A percentile compares a stretch with the other conserved stretches of the same genome.
These are phyloP conservation scores for Hylomyscus alleni DNA, from an alignment of 2,797 vertebrate species.

Conservation along the genomic window DNA sequence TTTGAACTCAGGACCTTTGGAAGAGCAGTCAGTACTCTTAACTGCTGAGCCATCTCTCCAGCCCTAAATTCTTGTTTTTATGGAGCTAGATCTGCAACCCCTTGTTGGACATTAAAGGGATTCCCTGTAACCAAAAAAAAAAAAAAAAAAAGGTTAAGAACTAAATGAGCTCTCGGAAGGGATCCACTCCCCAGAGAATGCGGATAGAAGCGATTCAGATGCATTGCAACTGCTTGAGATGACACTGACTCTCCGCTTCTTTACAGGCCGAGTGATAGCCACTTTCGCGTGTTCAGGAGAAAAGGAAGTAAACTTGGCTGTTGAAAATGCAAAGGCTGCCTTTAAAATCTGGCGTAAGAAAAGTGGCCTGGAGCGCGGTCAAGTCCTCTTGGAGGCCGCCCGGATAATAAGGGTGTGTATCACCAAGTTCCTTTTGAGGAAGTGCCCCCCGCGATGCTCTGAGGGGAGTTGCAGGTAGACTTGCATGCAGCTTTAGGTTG, in stretches of 20 bases:
- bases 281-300: conserved; percentile 93
- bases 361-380: conserved; percentile 94
- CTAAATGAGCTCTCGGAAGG: neutral
- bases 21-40: no score
- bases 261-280: conserved; percentile 93
- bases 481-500: neutral
- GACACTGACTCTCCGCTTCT: neutral
- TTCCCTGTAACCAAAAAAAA: neutral
- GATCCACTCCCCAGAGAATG: neutral
- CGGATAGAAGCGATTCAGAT: neutral
- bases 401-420: conserved; percentile 95
- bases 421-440: neutral
- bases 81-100: neutral
- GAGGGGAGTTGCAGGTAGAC: neutral
- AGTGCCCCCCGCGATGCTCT: neutral
- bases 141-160: neutral
- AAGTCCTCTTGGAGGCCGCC: conserved; percentile 95
- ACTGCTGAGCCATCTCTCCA: no score
- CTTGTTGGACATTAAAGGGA: neutral
- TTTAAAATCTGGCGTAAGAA: conserved; percentile 94
- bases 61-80: neutral
- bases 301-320: conserved; percentile 94
- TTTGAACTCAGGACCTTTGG: no score
- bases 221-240: neutral
- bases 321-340: conserved; percentile 93